These are phyloP conservation scores for Aphelocoma californica DNA, from an alignment of 2,797 vertebrate genomes.

Conservation along the genomic window DNA sequence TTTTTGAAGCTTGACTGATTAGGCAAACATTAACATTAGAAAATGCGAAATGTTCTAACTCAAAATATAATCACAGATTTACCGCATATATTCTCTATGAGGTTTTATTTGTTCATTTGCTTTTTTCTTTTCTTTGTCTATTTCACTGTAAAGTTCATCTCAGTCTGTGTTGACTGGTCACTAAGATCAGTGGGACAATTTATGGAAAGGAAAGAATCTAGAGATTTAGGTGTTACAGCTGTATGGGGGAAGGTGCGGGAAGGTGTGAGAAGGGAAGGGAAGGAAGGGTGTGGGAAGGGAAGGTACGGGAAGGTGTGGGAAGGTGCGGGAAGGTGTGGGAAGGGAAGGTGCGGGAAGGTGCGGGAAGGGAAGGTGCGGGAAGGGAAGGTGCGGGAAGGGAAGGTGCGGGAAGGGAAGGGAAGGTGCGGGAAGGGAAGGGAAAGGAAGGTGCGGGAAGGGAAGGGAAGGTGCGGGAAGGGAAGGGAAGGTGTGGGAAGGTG, in stretches of 20 bases:
- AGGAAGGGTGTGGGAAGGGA: no score
- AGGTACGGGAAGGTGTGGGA: no score
- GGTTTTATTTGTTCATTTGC: not conserved
- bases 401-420: not conserved
- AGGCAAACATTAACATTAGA: not conserved
- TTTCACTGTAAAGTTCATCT: no score
- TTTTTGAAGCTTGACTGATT: not conserved
- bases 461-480: not conserved
- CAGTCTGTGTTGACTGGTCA: not conserved
- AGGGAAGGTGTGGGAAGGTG: not conserved
- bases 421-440: not conserved
- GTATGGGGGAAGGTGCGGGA: no score
- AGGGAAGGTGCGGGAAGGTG: no score
- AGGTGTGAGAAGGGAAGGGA: no score
- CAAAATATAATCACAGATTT: not conserved
- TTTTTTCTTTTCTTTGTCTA: no score
- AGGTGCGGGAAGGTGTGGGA: no score
- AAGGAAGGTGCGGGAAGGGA: no score
- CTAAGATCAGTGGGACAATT: no score
- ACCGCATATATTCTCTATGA: not conserved
- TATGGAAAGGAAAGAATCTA: not conserved
- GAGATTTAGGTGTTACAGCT: not conserved
- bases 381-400: not conserved
- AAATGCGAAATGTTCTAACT: not conserved
- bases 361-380: no score